phyloP scores from a whole-genome alignment of 2,113 vertebrate species.

The Chiloscyllium plagiosum region DNA sequence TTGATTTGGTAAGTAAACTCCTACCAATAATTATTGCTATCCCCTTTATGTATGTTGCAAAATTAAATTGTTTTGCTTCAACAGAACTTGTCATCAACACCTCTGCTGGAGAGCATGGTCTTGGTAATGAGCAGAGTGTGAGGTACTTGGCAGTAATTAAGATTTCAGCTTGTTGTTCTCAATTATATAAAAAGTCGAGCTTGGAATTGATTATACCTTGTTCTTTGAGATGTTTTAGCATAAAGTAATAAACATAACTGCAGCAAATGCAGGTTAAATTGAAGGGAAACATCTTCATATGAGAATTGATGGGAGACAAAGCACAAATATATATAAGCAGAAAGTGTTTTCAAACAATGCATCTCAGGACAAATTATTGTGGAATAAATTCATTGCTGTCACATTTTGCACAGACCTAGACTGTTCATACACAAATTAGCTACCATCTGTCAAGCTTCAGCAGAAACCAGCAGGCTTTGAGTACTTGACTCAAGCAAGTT shows the following conservation, averaged over 20 bases:
- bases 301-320: neutral
- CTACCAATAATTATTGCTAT: neutral
- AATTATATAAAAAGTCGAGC: neutral
- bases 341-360: neutral
- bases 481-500: neutral
- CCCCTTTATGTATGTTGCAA: neutral
- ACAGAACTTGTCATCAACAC: slow-evolving; percentile 35
- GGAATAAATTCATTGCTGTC: neutral
- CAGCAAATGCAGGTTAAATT: slow-evolving; percentile 13
- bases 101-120: slow-evolving; percentile 25
- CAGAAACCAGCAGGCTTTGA: slow-evolving; percentile 12
- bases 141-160: slow-evolving; percentile 33
- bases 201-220: neutral
- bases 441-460: slow-evolving; percentile 28
- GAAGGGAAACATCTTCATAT: neutral
- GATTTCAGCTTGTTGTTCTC: slow-evolving; percentile 25
- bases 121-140: slow-evolving; percentile 9
- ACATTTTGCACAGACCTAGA: neutral
- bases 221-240: neutral
- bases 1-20: neutral
- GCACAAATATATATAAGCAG: neutral
- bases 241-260: slow-evolving; percentile 10
- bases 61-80: slow-evolving; percentile 24
- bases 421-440: neutral
- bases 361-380: neutral